These are phyloP conservation scores for Prionailurus viverrinus DNA, from an alignment of 2,113 vertebrate genomes.

Conservation along the genomic window DNA sequence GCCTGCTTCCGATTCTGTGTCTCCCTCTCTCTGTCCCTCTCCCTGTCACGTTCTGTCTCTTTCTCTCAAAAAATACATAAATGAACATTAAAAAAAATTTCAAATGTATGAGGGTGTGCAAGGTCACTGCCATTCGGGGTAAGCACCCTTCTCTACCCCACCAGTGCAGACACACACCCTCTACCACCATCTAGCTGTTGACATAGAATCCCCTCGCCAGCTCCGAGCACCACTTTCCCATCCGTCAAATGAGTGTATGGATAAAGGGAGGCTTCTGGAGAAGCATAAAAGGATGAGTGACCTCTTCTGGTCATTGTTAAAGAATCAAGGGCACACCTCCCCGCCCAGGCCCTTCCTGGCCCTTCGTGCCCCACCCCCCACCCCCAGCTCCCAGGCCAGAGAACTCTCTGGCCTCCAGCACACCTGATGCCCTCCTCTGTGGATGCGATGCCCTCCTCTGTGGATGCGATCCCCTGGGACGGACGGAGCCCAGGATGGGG, in stretches of 20 bases:
- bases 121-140: neutral
- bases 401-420: neutral
- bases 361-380: fast-evolving
- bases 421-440: neutral
- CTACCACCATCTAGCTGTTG: neutral
- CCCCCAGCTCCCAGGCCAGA: fast-evolving
- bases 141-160: neutral
- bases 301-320: neutral
- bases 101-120: neutral
- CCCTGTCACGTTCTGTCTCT: too few species aligned
- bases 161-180: neutral
- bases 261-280: neutral
- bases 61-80: too few species aligned
- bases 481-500: neutral
- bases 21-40: too few species aligned
- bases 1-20: too few species aligned
- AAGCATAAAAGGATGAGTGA: neutral
- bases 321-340: neutral
- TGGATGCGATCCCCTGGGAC: neutral
- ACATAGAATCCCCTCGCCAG: neutral
- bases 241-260: neutral
- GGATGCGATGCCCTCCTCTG: neutral
- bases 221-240: neutral
- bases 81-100: neutral
- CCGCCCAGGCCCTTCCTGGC: neutral